Conservation (phyloP, 2,113 vertebrate genomes). For the Sigmodon hispidus region DNA sequence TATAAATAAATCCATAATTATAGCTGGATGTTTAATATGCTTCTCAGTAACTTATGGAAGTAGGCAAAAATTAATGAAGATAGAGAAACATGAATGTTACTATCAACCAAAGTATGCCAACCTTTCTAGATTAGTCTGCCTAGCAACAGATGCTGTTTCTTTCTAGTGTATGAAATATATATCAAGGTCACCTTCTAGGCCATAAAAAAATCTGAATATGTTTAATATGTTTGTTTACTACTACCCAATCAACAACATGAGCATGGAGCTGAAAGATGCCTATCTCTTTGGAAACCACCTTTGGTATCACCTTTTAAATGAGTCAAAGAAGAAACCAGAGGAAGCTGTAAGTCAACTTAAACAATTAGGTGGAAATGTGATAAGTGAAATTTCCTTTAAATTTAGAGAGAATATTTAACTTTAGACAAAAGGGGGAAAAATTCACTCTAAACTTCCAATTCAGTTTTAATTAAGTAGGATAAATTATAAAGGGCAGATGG, state of each 20-base stretch:
- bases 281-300: neutral
- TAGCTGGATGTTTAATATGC: neutral
- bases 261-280: neutral
- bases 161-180: neutral
- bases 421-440: neutral
- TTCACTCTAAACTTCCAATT: neutral
- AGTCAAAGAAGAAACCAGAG: neutral
- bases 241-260: neutral
- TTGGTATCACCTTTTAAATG: neutral
- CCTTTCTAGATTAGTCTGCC: neutral
- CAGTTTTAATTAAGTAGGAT: neutral
- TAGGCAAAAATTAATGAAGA: neutral
- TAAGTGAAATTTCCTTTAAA: neutral
- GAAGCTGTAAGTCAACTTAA: neutral
- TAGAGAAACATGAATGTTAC: neutral
- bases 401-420: neutral
- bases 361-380: neutral
- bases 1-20: conserved; percentile 16
- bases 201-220: neutral
- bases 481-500: neutral
- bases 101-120: neutral
- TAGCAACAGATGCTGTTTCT: neutral
- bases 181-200: neutral
- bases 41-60: neutral
- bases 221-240: neutral